A percentile compares a stretch with the other conserved stretches of the same genome.
Evolutionary conservation across 2,113 vertebrate species (phyloP).

Genomic region (Eidolon helvum): DNA sequence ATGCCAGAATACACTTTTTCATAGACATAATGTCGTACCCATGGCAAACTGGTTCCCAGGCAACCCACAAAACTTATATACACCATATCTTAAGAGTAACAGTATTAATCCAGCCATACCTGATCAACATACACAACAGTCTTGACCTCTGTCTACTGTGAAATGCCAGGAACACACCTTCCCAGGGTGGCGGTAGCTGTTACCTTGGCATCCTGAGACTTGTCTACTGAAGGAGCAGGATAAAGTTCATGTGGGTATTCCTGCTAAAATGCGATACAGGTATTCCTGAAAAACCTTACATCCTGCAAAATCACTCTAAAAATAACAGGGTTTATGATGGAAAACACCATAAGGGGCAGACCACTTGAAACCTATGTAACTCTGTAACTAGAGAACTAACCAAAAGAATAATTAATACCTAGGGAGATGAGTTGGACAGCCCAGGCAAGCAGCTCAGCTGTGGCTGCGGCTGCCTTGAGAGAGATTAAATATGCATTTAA

Average conservation of each 20-base stretch:
- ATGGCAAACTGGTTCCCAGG: background rate
- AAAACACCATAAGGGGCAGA: background rate
- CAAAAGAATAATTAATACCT: background rate
- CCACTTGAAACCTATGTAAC: background rate
- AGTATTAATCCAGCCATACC: background rate
- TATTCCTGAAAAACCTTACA: background rate
- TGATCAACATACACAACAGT: background rate
- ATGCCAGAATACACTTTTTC: background rate
- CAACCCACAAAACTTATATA: background rate
- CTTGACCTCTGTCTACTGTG: background rate
- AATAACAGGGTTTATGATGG: slow-evolving; percentile 5
- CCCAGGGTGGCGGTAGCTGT: background rate
- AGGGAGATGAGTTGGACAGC: background rate
- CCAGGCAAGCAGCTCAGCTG: background rate
- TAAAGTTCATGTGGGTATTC: background rate
- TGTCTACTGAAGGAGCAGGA: background rate
- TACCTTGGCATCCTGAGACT: background rate
- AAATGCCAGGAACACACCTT: background rate
- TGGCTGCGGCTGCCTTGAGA: background rate
- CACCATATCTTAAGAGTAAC: background rate
- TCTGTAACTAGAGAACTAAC: slow-evolving; percentile 32
- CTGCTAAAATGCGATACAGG: background rate
- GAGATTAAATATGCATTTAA: background rate
- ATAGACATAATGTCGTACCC: background rate
- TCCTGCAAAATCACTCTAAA: slow-evolving; percentile 15